Evolutionary conservation across 2,113 vertebrate genomes (phyloP).

Genomic region (Cynoglossus semilaevis): DNA sequence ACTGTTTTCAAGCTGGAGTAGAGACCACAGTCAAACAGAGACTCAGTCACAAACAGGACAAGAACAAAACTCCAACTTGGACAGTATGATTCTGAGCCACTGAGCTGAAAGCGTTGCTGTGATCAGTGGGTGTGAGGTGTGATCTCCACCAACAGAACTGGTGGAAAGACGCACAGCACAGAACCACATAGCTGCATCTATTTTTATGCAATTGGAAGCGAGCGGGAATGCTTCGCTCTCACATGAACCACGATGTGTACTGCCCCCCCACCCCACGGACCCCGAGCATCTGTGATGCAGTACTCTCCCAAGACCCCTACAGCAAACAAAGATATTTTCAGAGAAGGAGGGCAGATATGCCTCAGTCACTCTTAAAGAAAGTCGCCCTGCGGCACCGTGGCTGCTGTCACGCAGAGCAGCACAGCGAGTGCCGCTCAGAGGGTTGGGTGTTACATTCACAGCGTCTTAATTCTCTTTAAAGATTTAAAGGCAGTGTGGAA

Average conservation of each 20-base stretch:
- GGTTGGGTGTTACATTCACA: slow-evolving; percentile 72
- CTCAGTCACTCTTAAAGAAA: slow-evolving; percentile 57
- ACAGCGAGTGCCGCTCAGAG: slow-evolving; percentile 62
- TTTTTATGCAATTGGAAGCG: slow-evolving; percentile 13
- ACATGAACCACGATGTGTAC: slow-evolving; percentile 19
- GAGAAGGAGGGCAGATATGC: slow-evolving; percentile 56
- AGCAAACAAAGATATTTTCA: slow-evolving; percentile 50
- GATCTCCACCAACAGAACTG: slow-evolving; percentile 7
- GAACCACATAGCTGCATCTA: slow-evolving; percentile 24
- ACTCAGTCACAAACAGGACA: slow-evolving; percentile 1
- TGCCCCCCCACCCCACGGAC: slow-evolving; percentile 20
- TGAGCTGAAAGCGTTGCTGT: slow-evolving; percentile 10
- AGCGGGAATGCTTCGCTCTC: slow-evolving; percentile 1
- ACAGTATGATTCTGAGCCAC: too few relatives aligned
- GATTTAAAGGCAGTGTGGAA: slow-evolving; percentile 62
- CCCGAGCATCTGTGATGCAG: slow-evolving; percentile 40
- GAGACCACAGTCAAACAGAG: too few relatives aligned
- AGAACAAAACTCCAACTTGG: neutral
- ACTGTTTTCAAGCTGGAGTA: too few relatives aligned
- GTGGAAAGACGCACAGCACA: slow-evolving; percentile 15
- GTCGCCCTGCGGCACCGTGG: slow-evolving; percentile 51
- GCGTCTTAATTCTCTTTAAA: slow-evolving; percentile 61
- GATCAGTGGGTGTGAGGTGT: slow-evolving; percentile 11
- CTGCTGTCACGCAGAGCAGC: slow-evolving; percentile 55
- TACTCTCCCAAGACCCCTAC: slow-evolving; percentile 36